Evolutionary conservation across 2,113 vertebrate genomes (phyloP), one percentile per base, ranked within the genome.

Genomic region (Amia ocellicauda): DNA sequence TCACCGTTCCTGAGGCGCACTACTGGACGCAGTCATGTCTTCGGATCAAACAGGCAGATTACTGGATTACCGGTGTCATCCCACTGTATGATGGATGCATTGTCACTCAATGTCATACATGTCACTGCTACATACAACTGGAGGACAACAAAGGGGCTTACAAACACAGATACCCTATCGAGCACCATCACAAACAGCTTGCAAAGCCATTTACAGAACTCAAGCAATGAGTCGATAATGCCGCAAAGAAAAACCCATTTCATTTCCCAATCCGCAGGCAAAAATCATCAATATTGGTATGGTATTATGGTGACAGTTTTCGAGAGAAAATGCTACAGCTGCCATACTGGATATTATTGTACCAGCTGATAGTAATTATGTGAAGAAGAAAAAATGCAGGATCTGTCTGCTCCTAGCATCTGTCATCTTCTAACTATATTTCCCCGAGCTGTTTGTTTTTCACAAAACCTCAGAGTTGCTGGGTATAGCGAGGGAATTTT

Each of bases 401-500:
- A 75, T 68, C 59, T 71, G 66, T 60, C 28, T 50, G 43, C 49
- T 64, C 56, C 62, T 50, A 23, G 63, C 70, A 67, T 74, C 63
- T 76, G 73, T 66, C 67, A 77, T 58, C 64, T 47, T 26, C 56
- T 45, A 41, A 60, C 57, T 49, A 45, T 45, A 62, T 73, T 66
- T 50, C 65, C 64, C 66, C 60, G 58, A 73, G 63, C 45, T 58
- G 53, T 65, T 66, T 64, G 66, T 43, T 42, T 53, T 36, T 36
- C 11, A 36, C 11, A 60, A 29, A 43, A 64, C 7, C 60, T 26
- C 22, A 54, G 64, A 66, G 23, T 51, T 53, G 68, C 62, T 69
- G 23, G 47, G 20, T 69, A 50, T 55, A 53, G 53, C 47, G 14
- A 66, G 3, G 45, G 55, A 31, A 58, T 16, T 41, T 50, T 58